Percentiles rank a stretch among this genome's conserved stretches.
These are phyloP conservation scores for Heliocidaris erythrogramma DNA, from an alignment of 35 echinoderm and acorn worm species.

Conservation along the genomic window DNA sequence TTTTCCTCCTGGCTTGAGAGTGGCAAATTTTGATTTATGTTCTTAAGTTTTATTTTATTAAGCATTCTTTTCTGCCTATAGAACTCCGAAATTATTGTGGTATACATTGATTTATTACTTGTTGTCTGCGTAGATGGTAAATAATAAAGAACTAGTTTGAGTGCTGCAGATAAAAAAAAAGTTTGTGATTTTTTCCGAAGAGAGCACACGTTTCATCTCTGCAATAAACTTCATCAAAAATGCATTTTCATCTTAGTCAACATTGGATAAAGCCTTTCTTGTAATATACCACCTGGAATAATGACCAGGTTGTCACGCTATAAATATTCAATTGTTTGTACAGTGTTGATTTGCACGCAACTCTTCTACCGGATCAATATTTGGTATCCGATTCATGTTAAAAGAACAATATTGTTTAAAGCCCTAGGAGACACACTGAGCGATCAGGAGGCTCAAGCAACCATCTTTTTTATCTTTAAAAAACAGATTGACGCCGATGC, in stretches of 20 bases:
- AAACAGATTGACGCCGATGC: neutral
- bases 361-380: neutral
- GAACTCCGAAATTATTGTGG: no score
- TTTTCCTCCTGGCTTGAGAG: no score
- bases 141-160: no score
- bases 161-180: neutral
- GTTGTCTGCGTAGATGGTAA: no score
- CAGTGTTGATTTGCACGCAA: constrained; percentile 7
- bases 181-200: neutral
- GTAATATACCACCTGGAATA: neutral
- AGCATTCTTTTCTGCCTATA: no score
- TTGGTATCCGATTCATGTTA: neutral
- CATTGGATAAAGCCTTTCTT: neutral
- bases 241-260: constrained; percentile 4
- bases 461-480: neutral
- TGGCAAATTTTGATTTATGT: no score
- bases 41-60: no score
- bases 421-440: no score
- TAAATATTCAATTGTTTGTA: neutral
- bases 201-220: neutral
- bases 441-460: no score
- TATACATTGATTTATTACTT: no score
- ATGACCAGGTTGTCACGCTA: neutral
- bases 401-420: no score
- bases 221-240: neutral